phyloP scores from a whole-genome alignment of 2,113 vertebrate species.

The Empidonax traillii region DNA sequence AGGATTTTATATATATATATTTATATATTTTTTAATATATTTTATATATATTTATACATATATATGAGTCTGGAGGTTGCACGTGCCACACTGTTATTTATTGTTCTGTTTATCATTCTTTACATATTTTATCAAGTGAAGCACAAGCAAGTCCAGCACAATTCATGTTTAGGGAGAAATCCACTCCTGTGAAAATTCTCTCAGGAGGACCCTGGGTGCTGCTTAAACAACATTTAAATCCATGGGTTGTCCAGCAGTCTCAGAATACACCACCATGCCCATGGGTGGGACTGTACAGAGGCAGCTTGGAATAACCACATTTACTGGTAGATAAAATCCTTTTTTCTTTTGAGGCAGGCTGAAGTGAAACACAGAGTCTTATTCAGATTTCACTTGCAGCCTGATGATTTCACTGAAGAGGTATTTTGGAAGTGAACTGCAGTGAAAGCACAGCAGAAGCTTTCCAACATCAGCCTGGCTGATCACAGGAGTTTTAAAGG shows the following conservation, averaged over 20 bases:
- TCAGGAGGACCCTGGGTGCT: not conserved
- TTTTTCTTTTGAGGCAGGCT: not conserved
- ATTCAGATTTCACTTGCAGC: constrained; percentile 20
- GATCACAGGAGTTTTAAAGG: constrained; percentile 11
- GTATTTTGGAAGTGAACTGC: constrained; percentile 10
- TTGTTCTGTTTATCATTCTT: not conserved
- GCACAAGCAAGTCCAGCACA: not conserved
- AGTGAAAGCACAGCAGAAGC: not conserved
- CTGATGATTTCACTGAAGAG: constrained; percentile 34
- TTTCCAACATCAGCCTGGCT: constrained; percentile 28
- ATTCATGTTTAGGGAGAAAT: not conserved
- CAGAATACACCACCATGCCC: not conserved
- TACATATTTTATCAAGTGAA: not conserved
- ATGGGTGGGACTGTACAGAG: not conserved
- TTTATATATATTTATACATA: too few relatives aligned
- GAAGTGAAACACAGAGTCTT: not conserved
- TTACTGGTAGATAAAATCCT: not conserved
- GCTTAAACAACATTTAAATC: not conserved
- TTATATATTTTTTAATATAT: too few relatives aligned
- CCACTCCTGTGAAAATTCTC: not conserved
- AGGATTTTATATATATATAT: too few relatives aligned
- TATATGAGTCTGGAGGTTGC: not conserved
- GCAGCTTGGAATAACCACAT: not conserved
- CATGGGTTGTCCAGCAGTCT: not conserved
- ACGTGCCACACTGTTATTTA: not conserved